phyloP scores from a whole-genome alignment of 2,888 invertebrate genomes.

The Willowsia nigromaculata region DNA sequence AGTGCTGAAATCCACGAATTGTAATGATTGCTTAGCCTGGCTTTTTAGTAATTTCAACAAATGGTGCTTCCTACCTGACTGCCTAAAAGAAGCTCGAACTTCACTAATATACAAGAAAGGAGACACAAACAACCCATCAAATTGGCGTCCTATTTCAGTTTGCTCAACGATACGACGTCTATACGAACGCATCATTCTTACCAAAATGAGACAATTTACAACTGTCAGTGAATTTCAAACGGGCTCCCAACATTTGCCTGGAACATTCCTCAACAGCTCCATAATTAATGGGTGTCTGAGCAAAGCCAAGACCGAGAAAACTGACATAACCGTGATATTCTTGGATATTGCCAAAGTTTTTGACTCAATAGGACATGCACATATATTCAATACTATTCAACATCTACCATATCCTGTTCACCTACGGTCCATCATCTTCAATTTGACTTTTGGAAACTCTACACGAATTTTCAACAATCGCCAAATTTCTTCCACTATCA shows the following conservation, averaged over 20 bases:
- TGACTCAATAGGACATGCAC: neutral
- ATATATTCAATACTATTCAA: neutral
- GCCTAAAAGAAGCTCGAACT: neutral
- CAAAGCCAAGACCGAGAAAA: neutral
- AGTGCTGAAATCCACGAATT: too few species aligned
- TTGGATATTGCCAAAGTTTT: constrained; percentile 4
- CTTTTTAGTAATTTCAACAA: too few species aligned
- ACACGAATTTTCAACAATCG: neutral
- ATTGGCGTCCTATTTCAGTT: constrained; percentile 5
- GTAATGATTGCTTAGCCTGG: too few species aligned
- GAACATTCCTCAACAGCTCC: neutral
- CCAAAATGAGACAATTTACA: neutral
- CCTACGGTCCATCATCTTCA: neutral
- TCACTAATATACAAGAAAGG: neutral
- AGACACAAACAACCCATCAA: neutral
- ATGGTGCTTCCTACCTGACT: neutral
- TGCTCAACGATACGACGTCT: neutral
- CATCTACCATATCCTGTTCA: neutral
- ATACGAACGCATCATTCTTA: neutral
- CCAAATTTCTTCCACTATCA: neutral
- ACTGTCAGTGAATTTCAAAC: neutral
- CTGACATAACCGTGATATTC: neutral
- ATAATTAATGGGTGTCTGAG: neutral
- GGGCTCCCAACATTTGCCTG: neutral
- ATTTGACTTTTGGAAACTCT: neutral